Percentiles rank a stretch among this genome's conserved stretches.
These are phyloP conservation scores for Plagiodera versicolora DNA, from an alignment of 2,888 invertebrate species.

Conservation along the genomic window DNA sequence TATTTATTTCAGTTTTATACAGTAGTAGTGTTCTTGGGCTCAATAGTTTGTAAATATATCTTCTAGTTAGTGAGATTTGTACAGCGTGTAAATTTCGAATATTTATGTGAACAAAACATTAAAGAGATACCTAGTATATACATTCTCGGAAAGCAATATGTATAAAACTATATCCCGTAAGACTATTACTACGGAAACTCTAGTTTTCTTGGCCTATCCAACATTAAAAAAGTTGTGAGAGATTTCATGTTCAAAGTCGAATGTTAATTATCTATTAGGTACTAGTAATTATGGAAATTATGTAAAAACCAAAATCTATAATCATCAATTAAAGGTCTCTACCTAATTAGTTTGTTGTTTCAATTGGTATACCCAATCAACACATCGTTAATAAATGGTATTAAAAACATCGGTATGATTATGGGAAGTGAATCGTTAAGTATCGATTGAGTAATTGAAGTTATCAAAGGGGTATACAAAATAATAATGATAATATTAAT, in stretches of 20 bases:
- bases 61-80: not conserved
- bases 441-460: not conserved
- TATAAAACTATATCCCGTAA: not conserved
- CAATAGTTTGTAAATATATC: not conserved
- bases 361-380: conserved; percentile 25
- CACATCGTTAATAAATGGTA: not conserved
- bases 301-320: conserved; percentile 19
- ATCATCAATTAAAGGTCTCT: conserved; percentile 34
- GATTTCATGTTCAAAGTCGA: not conserved
- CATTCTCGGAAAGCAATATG: conserved; percentile 12
- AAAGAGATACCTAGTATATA: not conserved
- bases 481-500: too few relatives aligned
- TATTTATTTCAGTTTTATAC: not conserved
- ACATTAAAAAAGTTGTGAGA: not conserved
- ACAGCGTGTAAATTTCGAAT: conserved; percentile 12
- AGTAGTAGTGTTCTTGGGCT: not conserved
- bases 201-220: not conserved
- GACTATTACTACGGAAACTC: not conserved
- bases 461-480: too few relatives aligned
- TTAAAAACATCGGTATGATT: not conserved
- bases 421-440: not conserved
- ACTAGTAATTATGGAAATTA: not conserved
- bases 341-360: conserved; percentile 26
- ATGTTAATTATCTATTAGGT: not conserved
- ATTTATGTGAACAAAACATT: conserved; percentile 11